Percentiles rank a stretch among this genome's conserved stretches.
phyloP scores from a whole-genome alignment of 37 sponge, comb jelly and placozoan species.

The Tethya wilhelma region DNA sequence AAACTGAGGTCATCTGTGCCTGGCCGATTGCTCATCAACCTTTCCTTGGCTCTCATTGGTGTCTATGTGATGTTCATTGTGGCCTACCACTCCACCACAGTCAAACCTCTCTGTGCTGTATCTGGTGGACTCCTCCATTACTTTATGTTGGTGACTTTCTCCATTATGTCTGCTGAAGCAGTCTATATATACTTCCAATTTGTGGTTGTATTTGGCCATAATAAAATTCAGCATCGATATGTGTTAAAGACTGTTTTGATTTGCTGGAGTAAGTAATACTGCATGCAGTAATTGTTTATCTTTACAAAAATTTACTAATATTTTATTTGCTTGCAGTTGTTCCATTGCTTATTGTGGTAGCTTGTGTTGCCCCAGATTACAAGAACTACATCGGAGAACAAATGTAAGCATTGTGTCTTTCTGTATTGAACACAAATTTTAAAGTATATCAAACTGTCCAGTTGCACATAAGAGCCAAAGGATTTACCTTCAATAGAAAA shows the following conservation, averaged over 20 bases:
- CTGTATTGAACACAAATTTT: too few species aligned
- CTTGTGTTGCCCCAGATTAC: neutral
- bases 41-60: constrained; percentile 43
- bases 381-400: neutral
- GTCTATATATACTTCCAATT: constrained; percentile 47
- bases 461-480: too few species aligned
- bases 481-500: too few species aligned
- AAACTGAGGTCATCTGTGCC: neutral
- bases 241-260: constrained; percentile 21
- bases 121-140: constrained; percentile 39
- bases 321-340: constrained; percentile 32
- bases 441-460: too few species aligned
- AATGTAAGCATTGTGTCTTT: too few species aligned
- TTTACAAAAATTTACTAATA: too few species aligned
- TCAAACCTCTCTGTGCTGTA: constrained; percentile 16
- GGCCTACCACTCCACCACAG: neutral
- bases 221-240: constrained; percentile 2
- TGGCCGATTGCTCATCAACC: constrained; percentile 17
- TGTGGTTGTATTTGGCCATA: constrained; percentile 32
- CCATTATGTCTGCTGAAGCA: constrained; percentile 53
- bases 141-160: constrained; percentile 52
- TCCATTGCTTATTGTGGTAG: constrained; percentile 15
- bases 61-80: constrained; percentile 47
- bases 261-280: constrained; percentile 51
- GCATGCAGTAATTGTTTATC: too few species aligned